These are phyloP conservation scores for Otocyon megalotis DNA, from an alignment of 2,113 vertebrate species.

Conservation along the genomic window DNA sequence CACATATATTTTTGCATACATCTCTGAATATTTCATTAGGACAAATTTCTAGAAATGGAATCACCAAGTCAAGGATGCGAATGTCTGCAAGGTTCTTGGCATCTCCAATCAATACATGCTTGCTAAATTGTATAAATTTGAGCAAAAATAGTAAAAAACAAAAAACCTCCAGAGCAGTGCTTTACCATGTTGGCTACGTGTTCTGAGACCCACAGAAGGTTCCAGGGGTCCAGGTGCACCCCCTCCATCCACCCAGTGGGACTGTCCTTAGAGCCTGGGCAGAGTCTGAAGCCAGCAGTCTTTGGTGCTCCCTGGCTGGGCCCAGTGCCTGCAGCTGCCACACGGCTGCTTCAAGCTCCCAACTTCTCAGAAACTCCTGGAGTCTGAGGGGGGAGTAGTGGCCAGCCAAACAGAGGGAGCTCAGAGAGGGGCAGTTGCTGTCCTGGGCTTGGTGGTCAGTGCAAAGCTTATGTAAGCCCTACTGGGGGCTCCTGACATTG, in stretches of 20 bases:
- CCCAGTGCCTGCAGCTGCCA: background rate
- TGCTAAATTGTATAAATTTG: background rate
- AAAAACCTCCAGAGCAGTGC: background rate
- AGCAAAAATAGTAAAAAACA: background rate
- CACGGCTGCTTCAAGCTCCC: background rate
- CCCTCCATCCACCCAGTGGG: background rate
- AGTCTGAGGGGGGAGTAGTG: background rate
- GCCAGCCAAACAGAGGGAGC: background rate
- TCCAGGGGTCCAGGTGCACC: background rate
- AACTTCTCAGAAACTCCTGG: background rate
- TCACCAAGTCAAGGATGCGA: background rate
- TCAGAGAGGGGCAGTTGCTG: background rate
- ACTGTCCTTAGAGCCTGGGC: background rate
- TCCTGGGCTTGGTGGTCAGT: background rate
- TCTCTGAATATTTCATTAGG: slow-evolving; percentile 9
- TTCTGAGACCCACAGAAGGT: background rate
- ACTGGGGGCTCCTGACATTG: background rate
- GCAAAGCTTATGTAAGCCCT: too few species aligned
- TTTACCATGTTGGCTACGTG: background rate
- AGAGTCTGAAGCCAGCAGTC: background rate
- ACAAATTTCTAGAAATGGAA: background rate
- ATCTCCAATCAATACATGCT: background rate
- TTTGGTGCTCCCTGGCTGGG: background rate
- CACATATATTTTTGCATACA: background rate
- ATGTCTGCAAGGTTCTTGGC: background rate